These are phyloP conservation scores for Metaphire vulgaris DNA, from an alignment of 1,140 invertebrate genomes.

Conservation along the genomic window DNA sequence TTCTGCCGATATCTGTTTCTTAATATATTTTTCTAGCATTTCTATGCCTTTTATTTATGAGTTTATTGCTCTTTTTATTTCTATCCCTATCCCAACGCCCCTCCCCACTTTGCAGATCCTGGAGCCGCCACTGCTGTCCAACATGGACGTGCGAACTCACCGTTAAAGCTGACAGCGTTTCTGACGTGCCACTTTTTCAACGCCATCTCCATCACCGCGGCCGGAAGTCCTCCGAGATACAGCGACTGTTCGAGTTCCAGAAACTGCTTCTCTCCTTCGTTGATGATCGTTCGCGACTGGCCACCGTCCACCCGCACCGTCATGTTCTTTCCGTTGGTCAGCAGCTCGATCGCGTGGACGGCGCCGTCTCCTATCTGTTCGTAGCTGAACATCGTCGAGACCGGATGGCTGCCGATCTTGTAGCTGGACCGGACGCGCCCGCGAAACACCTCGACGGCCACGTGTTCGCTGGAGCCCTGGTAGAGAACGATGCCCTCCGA, in stretches of 20 bases:
- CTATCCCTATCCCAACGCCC: too few species aligned
- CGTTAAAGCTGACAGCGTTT: conserved; percentile 87
- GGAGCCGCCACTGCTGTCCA: too few species aligned
- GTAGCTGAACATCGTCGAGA: conserved; percentile 93
- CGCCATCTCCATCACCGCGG: conserved; percentile 72
- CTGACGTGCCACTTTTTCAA: conserved; percentile 85
- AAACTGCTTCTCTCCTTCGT: conserved; percentile 81
- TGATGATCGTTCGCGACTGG: conserved; percentile 82
- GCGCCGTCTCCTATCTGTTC: conserved; percentile 56
- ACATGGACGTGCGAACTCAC: too few species aligned
- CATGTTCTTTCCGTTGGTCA: conserved; percentile 89
- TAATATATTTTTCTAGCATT: too few species aligned
- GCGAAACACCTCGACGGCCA: conserved; percentile 87
- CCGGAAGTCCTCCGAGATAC: conserved; percentile 82
- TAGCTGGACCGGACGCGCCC: conserved; percentile 87
- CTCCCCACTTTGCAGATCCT: too few species aligned
- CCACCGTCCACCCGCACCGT: conserved; percentile 83
- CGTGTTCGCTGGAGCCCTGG: conserved; percentile 67
- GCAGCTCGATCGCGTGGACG: conserved; percentile 61
- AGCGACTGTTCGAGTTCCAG: conserved; percentile 74
- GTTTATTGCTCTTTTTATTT: too few species aligned
- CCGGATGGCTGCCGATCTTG: conserved; percentile 93
- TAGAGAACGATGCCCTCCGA: conserved; percentile 86
- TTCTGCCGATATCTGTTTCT: too few species aligned
- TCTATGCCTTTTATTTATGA: too few species aligned